These are phyloP conservation scores for Polyergus mexicanus DNA, from an alignment of 1,140 invertebrate genomes.

Conservation along the genomic window DNA sequence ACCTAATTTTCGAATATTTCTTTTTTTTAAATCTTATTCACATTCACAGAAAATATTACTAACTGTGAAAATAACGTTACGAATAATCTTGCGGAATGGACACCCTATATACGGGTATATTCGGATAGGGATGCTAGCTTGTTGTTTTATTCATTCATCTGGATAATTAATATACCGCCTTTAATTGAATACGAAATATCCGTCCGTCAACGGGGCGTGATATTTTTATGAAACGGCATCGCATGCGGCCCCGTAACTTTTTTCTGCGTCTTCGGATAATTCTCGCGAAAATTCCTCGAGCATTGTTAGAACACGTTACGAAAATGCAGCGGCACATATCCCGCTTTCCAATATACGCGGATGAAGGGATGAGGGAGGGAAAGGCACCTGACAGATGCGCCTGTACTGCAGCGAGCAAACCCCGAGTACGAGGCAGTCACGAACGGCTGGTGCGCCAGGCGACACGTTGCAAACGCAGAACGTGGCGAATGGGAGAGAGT, in stretches of 20 bases:
- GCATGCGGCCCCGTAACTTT: constrained; percentile 22
- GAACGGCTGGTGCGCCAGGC: constrained; percentile 67
- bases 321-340: constrained; percentile 65
- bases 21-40: not conserved
- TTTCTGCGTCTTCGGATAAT: constrained; percentile 20
- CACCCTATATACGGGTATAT: not conserved
- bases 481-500: constrained; percentile 53
- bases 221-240: constrained; percentile 12
- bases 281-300: constrained; percentile 55
- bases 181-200: constrained; percentile 53
- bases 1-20: not conserved
- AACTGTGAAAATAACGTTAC: not conserved
- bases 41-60: not conserved
- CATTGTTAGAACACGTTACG: constrained; percentile 56
- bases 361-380: not conserved
- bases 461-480: constrained; percentile 55
- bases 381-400: constrained; percentile 70
- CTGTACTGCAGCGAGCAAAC: constrained; percentile 64
- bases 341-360: constrained; percentile 67
- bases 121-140: not conserved
- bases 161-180: constrained; percentile 38
- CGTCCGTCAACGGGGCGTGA: constrained; percentile 8
- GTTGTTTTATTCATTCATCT: constrained; percentile 44
- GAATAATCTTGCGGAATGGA: constrained; percentile 9
- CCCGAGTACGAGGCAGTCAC: constrained; percentile 66